Conservation (phyloP, 2,113 vertebrate species). For the Ceratotherium simum region DNA sequence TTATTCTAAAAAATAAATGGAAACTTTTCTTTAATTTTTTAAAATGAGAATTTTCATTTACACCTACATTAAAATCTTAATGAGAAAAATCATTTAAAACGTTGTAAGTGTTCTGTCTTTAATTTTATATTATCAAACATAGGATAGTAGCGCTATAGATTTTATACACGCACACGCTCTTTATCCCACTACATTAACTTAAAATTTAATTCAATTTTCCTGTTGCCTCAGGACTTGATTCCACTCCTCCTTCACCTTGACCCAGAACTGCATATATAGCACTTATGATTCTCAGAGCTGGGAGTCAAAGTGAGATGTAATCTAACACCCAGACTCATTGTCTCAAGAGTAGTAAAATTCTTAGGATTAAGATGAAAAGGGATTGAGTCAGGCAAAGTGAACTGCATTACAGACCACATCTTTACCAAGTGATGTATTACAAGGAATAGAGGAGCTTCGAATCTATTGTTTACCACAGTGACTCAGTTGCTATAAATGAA, state of each 20-base stretch:
- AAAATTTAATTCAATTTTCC: not conserved
- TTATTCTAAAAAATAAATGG: slow-evolving; percentile 86
- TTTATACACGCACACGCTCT: not conserved
- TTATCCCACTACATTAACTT: not conserved
- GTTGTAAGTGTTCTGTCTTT: slow-evolving; percentile 72
- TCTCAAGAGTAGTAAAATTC: not conserved
- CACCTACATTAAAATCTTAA: slow-evolving; percentile 88
- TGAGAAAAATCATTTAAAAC: slow-evolving; percentile 85
- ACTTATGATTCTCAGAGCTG: not conserved
- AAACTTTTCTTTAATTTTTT: slow-evolving; percentile 89
- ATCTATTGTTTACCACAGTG: not conserved
- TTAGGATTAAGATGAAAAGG: not conserved
- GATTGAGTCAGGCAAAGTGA: not conserved
- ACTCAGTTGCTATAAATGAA: not conserved
- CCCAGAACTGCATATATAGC: not conserved
- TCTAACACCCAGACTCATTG: not conserved
- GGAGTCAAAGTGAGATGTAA: not conserved
- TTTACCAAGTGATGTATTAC: not conserved
- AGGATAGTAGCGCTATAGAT: not conserved
- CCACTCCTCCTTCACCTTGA: not conserved
- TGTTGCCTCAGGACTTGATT: not conserved
- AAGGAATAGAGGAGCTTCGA: not conserved
- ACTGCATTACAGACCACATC: not conserved
- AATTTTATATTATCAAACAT: not conserved
- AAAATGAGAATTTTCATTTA: slow-evolving; percentile 89